phyloP scores from a whole-genome alignment of 92 coral and sea anemone genomes.

The Porites cylindrica region DNA sequence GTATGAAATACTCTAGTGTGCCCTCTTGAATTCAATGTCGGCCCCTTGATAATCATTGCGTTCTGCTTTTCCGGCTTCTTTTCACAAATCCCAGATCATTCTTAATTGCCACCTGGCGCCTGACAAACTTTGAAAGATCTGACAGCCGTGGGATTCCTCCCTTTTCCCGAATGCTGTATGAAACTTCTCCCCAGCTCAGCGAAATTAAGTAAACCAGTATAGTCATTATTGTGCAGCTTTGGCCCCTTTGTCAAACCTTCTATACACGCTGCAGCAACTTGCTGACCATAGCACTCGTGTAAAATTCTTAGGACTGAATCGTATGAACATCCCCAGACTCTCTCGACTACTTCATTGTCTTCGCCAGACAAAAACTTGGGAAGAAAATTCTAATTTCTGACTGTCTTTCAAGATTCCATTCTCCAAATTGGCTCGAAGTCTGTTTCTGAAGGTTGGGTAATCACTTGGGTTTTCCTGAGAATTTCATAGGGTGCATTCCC shows the following conservation, averaged over 20 bases:
- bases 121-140: conserved; percentile 6
- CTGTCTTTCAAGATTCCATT: conserved; percentile 56
- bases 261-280: conserved; percentile 69
- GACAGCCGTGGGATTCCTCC: conserved; percentile 27
- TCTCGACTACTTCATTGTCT: conserved; percentile 50
- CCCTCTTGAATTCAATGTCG: neutral
- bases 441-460: conserved; percentile 47
- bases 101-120: conserved; percentile 16
- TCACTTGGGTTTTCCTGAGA: conserved; percentile 59
- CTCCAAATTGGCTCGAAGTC: conserved; percentile 55
- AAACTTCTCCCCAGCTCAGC: conserved; percentile 74
- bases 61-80: conserved; percentile 19
- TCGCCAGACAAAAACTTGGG: conserved; percentile 58
- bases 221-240: conserved; percentile 37
- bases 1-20: neutral
- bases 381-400: conserved; percentile 64
- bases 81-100: conserved; percentile 13
- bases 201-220: conserved; percentile 55
- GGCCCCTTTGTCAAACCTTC: conserved; percentile 52
- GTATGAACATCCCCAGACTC: conserved; percentile 22
- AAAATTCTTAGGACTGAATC: conserved; percentile 4
- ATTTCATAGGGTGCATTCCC: conserved; percentile 67
- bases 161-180: conserved; percentile 53
- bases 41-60: neutral
- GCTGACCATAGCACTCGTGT: conserved; percentile 66